A percentile compares a stretch with the other conserved stretches of the same genome.
phyloP scores from a whole-genome alignment of 2,113 vertebrate species.

The Serinus canaria region DNA sequence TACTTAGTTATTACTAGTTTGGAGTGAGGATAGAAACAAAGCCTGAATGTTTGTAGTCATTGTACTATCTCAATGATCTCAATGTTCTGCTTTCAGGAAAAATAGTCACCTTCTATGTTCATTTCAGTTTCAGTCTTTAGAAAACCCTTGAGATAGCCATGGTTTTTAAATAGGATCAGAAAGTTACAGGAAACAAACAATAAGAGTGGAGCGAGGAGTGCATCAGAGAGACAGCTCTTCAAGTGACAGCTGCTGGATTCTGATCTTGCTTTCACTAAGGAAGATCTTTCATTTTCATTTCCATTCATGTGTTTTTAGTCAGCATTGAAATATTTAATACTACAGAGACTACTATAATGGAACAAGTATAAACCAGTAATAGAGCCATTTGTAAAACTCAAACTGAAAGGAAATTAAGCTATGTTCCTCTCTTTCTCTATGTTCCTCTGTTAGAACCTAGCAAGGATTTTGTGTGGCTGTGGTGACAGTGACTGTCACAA shows the following conservation, averaged over 20 bases:
- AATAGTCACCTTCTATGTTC: background rate
- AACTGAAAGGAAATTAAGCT: background rate
- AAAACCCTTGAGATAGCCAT: background rate
- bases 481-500: background rate
- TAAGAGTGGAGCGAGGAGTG: background rate
- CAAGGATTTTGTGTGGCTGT: background rate
- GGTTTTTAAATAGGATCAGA: background rate
- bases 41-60: background rate
- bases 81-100: background rate
- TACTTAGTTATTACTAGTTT: background rate
- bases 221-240: background rate
- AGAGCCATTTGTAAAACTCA: background rate
- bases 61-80: background rate
- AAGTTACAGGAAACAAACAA: background rate
- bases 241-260: background rate
- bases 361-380: background rate
- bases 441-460: background rate
- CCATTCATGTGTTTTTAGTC: background rate
- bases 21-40: background rate
- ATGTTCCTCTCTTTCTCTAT: background rate
- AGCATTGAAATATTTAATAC: background rate
- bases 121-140: background rate
- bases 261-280: background rate
- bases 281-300: background rate
- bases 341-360: background rate